Conservation (phyloP, 2,888 invertebrate genomes). For the Nemurella pictetii region DNA sequence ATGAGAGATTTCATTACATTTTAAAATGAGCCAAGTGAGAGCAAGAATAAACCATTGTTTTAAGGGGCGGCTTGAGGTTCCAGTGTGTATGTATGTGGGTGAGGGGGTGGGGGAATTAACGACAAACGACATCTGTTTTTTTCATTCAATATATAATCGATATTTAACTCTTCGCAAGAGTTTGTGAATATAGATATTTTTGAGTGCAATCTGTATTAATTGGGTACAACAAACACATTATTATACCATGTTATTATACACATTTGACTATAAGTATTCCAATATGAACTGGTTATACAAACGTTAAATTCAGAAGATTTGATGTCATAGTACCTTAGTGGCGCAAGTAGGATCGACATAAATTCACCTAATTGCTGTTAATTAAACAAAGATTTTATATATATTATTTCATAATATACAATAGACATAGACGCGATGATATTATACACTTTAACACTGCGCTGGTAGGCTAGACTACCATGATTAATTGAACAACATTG, state of each 20-base stretch:
- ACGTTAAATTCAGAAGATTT: slow-evolving; percentile 7
- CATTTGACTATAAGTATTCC: slow-evolving; percentile 2
- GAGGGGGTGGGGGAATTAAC: background rate
- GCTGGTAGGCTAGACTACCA: too few relatives aligned
- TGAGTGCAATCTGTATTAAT: background rate
- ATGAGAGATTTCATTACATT: background rate
- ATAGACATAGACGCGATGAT: background rate
- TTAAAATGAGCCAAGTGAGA: too few relatives aligned
- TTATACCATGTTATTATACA: background rate
- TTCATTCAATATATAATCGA: background rate
- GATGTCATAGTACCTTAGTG: slow-evolving; percentile 24
- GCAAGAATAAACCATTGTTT: background rate
- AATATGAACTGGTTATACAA: background rate
- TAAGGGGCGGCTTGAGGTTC: background rate
- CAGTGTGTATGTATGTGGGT: too few relatives aligned
- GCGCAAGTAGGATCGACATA: slow-evolving; percentile 5
- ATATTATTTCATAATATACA: background rate
- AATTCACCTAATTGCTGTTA: background rate
- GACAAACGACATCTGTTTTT: background rate
- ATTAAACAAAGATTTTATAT: background rate
- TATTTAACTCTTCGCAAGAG: background rate
- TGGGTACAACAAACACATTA: background rate
- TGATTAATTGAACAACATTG: too few relatives aligned
- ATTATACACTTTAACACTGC: background rate
- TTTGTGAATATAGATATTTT: background rate